Percentiles rank a stretch among this genome's conserved stretches.
Evolutionary conservation across 2,888 invertebrate genomes (phyloP).

Genomic region (Empis livida): DNA sequence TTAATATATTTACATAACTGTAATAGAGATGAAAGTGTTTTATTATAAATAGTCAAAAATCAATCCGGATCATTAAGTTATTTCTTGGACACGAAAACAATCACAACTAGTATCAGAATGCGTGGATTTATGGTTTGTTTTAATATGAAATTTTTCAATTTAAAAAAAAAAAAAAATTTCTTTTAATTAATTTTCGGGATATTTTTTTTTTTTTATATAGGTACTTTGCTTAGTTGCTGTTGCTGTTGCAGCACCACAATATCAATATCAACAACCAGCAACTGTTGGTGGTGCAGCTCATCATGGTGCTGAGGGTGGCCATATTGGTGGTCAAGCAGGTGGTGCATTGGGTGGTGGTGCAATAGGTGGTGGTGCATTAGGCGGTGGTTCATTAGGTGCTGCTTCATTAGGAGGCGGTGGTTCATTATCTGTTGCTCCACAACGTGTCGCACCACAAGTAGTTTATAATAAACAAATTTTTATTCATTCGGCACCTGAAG

Average conservation of each 20-base stretch:
- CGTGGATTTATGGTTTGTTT: neutral
- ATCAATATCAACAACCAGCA: neutral
- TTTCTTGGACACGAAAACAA: neutral
- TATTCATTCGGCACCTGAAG: constrained; percentile 23
- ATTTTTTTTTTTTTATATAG: neutral
- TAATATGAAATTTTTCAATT: too few species aligned
- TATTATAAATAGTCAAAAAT: neutral
- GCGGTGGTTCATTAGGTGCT: neutral
- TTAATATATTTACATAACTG: too few species aligned
- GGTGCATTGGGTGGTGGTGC: neutral
- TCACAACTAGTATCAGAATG: neutral
- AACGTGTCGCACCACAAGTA: neutral
- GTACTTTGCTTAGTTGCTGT: neutral
- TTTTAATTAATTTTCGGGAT: too few species aligned
- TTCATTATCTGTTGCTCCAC: neutral
- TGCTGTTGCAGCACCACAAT: constrained; percentile 1
- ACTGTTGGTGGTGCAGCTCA: neutral
- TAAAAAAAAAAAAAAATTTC: too few species aligned
- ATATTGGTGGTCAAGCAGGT: neutral
- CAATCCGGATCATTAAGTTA: neutral
- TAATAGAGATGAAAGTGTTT: neutral
- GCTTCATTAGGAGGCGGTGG: constrained; percentile 4
- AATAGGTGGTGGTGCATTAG: neutral
- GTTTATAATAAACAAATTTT: constrained; percentile 21
- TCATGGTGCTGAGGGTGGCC: neutral